Evolutionary conservation across 2,113 vertebrate genomes (phyloP).

Genomic region (Coreoperca whiteheadi): DNA sequence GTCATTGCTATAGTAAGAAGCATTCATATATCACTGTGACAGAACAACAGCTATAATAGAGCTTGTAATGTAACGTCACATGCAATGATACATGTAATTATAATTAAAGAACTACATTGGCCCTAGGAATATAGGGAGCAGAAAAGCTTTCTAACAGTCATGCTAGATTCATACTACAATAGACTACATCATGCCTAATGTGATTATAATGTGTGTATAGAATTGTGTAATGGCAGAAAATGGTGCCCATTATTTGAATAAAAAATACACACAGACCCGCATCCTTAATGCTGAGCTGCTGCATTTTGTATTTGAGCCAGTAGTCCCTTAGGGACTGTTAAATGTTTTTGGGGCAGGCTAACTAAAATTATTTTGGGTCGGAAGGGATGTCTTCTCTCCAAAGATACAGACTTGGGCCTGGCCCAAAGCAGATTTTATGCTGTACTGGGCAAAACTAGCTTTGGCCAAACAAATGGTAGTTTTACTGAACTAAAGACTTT

Average conservation of each 20-base stretch:
- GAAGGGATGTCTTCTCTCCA: slow-evolving; percentile 55
- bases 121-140: slow-evolving; percentile 22
- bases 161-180: slow-evolving; percentile 28
- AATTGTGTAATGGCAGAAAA: slow-evolving; percentile 34
- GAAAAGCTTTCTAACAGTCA: slow-evolving; percentile 8
- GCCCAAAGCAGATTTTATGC: slow-evolving; percentile 66
- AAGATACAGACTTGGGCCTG: slow-evolving; percentile 36
- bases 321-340: slow-evolving; percentile 48
- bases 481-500: slow-evolving; percentile 34
- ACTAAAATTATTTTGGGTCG: slow-evolving; percentile 70
- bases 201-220: slow-evolving; percentile 29
- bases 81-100: slow-evolving; percentile 46
- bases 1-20: slow-evolving; percentile 12
- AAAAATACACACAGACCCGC: slow-evolving; percentile 7
- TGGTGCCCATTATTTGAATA: slow-evolving; percentile 40
- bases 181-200: slow-evolving; percentile 38
- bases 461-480: slow-evolving; percentile 54
- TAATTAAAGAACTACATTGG: slow-evolving; percentile 28
- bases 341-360: slow-evolving; percentile 64
- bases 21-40: slow-evolving; percentile 33
- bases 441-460: slow-evolving; percentile 60
- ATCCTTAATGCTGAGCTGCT: slow-evolving; percentile 51
- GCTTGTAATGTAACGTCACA: slow-evolving; percentile 12
- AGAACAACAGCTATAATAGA: slow-evolving; percentile 31
- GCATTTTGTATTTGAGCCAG: slow-evolving; percentile 48